A percentile compares a stretch with the other conserved stretches of the same genome.
Evolutionary conservation across 2,113 vertebrate species (phyloP).

Genomic region (Gallinago jamesoni): DNA sequence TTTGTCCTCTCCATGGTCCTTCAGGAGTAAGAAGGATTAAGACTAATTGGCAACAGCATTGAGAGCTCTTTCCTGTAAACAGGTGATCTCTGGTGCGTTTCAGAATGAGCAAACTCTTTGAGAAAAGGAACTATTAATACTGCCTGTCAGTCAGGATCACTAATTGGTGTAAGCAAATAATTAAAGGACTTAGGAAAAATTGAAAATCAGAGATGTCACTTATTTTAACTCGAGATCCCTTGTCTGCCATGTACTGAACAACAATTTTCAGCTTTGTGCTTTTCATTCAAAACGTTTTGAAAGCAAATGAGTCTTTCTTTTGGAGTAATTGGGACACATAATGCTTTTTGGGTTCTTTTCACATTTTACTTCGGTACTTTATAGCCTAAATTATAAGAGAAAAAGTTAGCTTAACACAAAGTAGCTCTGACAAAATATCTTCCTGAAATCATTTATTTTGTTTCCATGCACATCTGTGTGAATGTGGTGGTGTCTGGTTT

Average conservation of each 20-base stretch:
- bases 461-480: neutral
- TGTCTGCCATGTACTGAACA: neutral
- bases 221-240: too few species aligned
- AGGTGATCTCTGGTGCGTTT: neutral
- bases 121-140: neutral
- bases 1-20: neutral
- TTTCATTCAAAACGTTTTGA: neutral
- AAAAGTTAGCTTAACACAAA: neutral
- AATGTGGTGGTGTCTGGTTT: neutral
- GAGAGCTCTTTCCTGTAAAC: neutral
- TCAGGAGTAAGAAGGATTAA: neutral
- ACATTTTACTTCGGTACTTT: neutral
- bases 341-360: fast-evolving
- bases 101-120: neutral
- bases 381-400: neutral
- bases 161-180: neutral
- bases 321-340: neutral
- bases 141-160: neutral
- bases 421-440: neutral
- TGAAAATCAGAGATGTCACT: neutral
- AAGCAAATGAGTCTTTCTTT: neutral
- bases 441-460: neutral
- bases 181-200: neutral
- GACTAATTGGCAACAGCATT: neutral
- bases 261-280: neutral